These are phyloP conservation scores for Protaetia brevitarsis DNA, from an alignment of 1,140 invertebrate genomes.

Conservation along the genomic window DNA sequence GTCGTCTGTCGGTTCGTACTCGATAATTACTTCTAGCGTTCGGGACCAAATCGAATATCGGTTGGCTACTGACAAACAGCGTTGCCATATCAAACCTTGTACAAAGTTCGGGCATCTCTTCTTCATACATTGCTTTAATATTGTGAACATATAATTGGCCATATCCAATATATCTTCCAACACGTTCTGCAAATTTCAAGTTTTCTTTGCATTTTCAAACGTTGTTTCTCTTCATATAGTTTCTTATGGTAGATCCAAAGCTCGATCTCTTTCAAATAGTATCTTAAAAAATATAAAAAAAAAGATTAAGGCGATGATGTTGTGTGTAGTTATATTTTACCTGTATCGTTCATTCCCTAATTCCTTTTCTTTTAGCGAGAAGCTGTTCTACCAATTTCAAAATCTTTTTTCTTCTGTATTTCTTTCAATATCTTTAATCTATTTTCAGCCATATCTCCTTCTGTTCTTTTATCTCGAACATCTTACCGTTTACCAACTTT, in stretches of 20 bases:
- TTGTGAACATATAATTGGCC: constrained; percentile 51
- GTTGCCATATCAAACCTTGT: constrained; percentile 54
- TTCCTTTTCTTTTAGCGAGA: constrained; percentile 50
- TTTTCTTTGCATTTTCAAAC: constrained; percentile 48
- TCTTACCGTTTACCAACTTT: constrained; percentile 59
- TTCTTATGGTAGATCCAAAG: constrained; percentile 53
- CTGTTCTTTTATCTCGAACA: constrained; percentile 57
- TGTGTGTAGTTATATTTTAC: neutral
- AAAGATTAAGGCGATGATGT: neutral
- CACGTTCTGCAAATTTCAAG: constrained; percentile 52
- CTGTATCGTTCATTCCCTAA: constrained; percentile 44
- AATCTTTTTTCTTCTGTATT: constrained; percentile 50
- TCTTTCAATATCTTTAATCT: constrained; percentile 51
- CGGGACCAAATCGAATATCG: no score
- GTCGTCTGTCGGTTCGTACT: constrained; percentile 25
- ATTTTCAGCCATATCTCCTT: constrained; percentile 53
- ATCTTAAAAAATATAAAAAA: constrained; percentile 25
- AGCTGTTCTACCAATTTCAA: constrained; percentile 50
- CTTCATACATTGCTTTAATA: constrained; percentile 49
- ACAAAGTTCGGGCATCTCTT: constrained; percentile 48
- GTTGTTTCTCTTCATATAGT: constrained; percentile 52
- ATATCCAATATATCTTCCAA: constrained; percentile 54
- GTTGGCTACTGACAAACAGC: no score
- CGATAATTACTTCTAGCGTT: constrained; percentile 25
- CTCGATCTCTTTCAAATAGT: constrained; percentile 54